phyloP scores from a whole-genome alignment of 2,113 vertebrate genomes.

The Gavialis gangeticus region DNA sequence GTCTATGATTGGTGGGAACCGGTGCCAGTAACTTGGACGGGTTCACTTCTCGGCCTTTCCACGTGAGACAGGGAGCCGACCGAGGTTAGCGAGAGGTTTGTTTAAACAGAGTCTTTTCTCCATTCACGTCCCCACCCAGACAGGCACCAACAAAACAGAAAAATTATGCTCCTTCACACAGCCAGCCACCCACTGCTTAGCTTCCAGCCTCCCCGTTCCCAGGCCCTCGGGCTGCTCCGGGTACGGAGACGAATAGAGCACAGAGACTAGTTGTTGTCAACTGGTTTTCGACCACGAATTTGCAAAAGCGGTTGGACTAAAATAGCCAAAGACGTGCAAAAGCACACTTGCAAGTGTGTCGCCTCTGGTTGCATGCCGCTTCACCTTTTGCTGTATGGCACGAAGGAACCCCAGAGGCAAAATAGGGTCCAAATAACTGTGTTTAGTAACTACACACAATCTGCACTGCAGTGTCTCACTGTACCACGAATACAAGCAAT shows the following conservation, averaged over 20 bases:
- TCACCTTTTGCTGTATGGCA: background rate
- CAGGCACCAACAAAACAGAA: background rate
- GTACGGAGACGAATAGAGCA: background rate
- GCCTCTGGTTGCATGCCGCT: background rate
- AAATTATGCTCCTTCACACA: background rate
- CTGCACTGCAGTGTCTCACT: background rate
- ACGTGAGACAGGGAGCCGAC: background rate
- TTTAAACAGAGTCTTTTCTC: background rate
- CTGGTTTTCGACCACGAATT: background rate
- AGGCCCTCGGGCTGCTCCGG: no score
- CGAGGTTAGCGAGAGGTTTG: background rate
- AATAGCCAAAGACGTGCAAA: background rate
- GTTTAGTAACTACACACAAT: background rate
- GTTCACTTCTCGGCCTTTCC: background rate
- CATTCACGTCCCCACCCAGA: background rate
- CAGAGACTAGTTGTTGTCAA: background rate
- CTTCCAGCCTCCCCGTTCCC: background rate
- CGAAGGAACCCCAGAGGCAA: background rate
- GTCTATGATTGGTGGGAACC: background rate
- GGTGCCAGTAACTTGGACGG: background rate
- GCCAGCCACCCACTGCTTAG: background rate
- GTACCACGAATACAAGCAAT: accelerated
- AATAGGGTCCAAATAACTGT: background rate
- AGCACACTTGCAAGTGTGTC: background rate
- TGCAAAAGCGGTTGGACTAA: background rate